Conservation (phyloP, 2,113 vertebrate genomes). For the Aepyceros melampus region DNA sequence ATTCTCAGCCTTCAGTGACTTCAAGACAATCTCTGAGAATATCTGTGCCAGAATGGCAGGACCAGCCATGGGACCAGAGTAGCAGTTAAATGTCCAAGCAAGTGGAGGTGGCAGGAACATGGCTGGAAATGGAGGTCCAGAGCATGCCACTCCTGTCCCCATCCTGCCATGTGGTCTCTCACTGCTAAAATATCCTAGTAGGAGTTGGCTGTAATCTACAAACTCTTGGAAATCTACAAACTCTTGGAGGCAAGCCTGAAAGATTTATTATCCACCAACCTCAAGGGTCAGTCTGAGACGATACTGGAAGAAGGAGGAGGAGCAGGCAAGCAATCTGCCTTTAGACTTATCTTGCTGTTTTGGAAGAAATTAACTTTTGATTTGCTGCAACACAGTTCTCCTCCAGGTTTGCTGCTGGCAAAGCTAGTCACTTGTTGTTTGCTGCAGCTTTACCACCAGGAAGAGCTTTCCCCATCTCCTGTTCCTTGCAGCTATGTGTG, state of each 20-base stretch:
- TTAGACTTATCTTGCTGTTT: slow-evolving; percentile 54
- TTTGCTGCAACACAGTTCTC: neutral
- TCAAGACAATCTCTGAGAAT: neutral
- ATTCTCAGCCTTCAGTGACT: neutral
- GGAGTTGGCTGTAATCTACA: neutral
- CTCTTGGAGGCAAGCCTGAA: neutral
- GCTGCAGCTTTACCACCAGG: neutral
- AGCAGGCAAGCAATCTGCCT: slow-evolving; percentile 2
- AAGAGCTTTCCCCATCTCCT: neutral
- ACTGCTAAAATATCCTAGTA: neutral
- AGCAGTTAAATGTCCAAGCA: neutral
- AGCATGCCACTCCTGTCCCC: neutral
- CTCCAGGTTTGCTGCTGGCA: neutral
- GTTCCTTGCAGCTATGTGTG: neutral
- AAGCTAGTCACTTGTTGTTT: neutral
- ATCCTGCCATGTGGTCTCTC: neutral
- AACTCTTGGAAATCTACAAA: neutral
- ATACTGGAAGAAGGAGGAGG: neutral
- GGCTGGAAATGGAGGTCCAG: neutral
- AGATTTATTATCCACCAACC: slow-evolving; percentile 12
- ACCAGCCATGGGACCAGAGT: neutral
- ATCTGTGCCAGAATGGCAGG: neutral
- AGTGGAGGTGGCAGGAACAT: neutral
- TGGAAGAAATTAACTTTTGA: slow-evolving; percentile 36
- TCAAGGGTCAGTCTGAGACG: neutral